Evolutionary conservation across 2,797 vertebrate genomes (phyloP).

Genomic region (Anguilla marmorata): DNA sequence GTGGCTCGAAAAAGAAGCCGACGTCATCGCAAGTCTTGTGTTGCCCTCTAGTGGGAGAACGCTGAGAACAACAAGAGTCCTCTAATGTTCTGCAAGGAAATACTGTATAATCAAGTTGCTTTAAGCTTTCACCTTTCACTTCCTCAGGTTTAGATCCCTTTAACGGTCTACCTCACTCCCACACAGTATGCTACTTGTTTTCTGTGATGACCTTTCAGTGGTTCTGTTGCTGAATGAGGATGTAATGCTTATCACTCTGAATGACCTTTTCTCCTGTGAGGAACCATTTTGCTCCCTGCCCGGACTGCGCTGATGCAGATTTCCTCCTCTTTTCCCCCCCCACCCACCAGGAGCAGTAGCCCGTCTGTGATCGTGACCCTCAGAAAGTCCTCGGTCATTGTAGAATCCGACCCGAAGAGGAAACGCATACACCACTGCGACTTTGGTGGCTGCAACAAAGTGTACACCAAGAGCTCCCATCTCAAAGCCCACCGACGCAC

Average conservation of each 20-base stretch:
- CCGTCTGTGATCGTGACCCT: slow-evolving; percentile 88
- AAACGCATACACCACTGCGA: slow-evolving; percentile 93
- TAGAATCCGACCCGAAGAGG: slow-evolving; percentile 91
- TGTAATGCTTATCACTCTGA: background rate
- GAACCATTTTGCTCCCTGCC: background rate
- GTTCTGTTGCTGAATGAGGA: background rate
- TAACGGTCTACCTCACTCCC: background rate
- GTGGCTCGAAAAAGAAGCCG: too few species aligned
- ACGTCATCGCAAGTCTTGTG: background rate
- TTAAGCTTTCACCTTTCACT: too few species aligned
- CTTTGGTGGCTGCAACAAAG: slow-evolving; percentile 93
- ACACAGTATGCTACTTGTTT: background rate
- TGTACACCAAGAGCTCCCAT: slow-evolving; percentile 98
- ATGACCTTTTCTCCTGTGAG: background rate
- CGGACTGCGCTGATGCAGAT: background rate
- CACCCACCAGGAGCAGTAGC: slow-evolving; percentile 72
- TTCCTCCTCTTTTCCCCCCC: slow-evolving; percentile 4
- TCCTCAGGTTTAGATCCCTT: background rate
- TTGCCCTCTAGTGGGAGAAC: slow-evolving; percentile 15
- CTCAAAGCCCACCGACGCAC: slow-evolving; percentile 97
- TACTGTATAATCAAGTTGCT: too few species aligned
- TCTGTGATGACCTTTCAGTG: background rate
- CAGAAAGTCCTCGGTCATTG: slow-evolving; percentile 78
- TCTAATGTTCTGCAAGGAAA: too few species aligned
- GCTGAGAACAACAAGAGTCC: background rate